Percentiles rank a stretch among this genome's conserved stretches.
phyloP scores from a whole-genome alignment of 1,140 invertebrate genomes.

The Ridgeia piscesae region DNA sequence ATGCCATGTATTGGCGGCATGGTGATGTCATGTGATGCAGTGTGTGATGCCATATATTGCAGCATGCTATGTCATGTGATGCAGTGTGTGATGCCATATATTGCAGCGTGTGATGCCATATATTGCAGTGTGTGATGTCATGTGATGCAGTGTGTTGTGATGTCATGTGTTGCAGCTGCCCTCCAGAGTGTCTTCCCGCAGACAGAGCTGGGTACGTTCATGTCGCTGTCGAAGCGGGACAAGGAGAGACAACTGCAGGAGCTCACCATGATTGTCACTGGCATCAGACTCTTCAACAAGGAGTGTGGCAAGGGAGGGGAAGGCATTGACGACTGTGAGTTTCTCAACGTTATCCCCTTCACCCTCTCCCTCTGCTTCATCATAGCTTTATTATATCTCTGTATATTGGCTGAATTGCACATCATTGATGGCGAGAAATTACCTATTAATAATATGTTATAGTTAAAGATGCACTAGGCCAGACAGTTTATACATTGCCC shows the following conservation, averaged over 20 bases:
- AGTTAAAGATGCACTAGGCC: too few relatives aligned
- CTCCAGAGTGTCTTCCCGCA: constrained; percentile 73
- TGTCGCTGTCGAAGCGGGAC: constrained; percentile 60
- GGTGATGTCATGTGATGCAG: not conserved
- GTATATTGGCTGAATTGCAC: too few relatives aligned
- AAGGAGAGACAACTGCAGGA: constrained; percentile 58
- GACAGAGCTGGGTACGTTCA: constrained; percentile 69
- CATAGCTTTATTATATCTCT: too few relatives aligned
- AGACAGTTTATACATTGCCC: too few relatives aligned
- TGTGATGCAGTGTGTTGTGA: not conserved
- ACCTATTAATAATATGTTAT: too few relatives aligned
- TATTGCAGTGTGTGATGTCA: constrained; percentile 17
- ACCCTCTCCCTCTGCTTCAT: too few relatives aligned
- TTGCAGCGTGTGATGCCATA: not conserved
- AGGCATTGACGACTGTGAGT: constrained; percentile 58
- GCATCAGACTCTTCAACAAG: constrained; percentile 60
- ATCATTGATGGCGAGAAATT: too few relatives aligned
- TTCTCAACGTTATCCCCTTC: too few relatives aligned
- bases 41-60: constrained; percentile 6
- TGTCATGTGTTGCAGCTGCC: constrained; percentile 56
- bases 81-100: constrained; percentile 8
- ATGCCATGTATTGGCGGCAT: not conserved
- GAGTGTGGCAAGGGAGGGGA: constrained; percentile 60
- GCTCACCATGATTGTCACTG: constrained; percentile 57
- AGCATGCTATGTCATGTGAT: constrained; percentile 2